These are phyloP conservation scores for Drosophila littoralis DNA, from an alignment of 1,140 invertebrate species.

Conservation along the genomic window DNA sequence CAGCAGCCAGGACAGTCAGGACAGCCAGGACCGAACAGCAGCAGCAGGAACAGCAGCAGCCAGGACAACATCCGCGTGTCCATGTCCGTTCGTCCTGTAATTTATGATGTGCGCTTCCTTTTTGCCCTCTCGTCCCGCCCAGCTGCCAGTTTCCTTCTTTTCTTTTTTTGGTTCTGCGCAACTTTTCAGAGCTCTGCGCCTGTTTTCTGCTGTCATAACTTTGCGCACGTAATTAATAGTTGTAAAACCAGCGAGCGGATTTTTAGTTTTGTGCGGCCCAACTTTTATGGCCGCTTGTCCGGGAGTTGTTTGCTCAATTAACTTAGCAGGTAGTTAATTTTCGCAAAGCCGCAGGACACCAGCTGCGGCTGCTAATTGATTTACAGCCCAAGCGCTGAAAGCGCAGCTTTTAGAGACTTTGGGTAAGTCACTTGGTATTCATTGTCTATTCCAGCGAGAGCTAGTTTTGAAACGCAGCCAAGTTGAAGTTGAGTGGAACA, in stretches of 20 bases:
- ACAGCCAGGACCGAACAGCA: slow-evolving; percentile 8
- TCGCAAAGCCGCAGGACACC: slow-evolving; percentile 52
- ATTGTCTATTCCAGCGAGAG: slow-evolving; percentile 35
- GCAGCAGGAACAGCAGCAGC: slow-evolving; percentile 45
- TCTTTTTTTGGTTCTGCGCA: slow-evolving; percentile 37
- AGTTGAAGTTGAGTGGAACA: slow-evolving; percentile 49
- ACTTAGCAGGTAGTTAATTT: slow-evolving; percentile 84
- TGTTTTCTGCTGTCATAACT: slow-evolving; percentile 83
- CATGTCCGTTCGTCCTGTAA: slow-evolving; percentile 70
- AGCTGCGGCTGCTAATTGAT: slow-evolving; percentile 68
- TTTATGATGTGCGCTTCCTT: slow-evolving; percentile 80
- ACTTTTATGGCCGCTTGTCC: slow-evolving; percentile 66
- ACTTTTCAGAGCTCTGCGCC: slow-evolving; percentile 50
- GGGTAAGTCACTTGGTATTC: background rate
- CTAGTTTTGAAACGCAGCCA: slow-evolving; percentile 49
- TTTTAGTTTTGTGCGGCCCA: slow-evolving; percentile 67
- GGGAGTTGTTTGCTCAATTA: slow-evolving; percentile 78
- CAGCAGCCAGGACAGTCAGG: slow-evolving; percentile 12
- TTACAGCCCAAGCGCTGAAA: slow-evolving; percentile 34
- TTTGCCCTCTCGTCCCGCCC: slow-evolving; percentile 9
- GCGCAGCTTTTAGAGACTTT: slow-evolving; percentile 20
- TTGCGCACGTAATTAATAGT: slow-evolving; percentile 80
- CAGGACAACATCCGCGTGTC: slow-evolving; percentile 61
- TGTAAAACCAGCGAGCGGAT: slow-evolving; percentile 65
- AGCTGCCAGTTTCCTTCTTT: slow-evolving; percentile 23